Conservation (phyloP, 1,140 invertebrate genomes). For the Notospermus geniculatus region DNA sequence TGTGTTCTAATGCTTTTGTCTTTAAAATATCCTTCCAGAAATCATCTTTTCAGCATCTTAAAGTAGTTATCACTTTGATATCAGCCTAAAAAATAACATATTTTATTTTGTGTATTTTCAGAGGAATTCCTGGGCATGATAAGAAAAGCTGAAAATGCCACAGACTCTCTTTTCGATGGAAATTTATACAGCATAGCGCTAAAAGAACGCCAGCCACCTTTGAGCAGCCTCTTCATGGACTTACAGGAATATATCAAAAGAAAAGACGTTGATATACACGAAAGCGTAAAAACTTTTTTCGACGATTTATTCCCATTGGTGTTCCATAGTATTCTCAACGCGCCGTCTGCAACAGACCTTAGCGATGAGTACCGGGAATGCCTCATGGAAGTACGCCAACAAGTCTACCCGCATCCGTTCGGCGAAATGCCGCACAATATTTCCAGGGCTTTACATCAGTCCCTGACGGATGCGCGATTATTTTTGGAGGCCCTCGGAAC, state of each 20-base stretch:
- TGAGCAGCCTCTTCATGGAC: conserved; percentile 68
- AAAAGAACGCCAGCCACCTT: conserved; percentile 63
- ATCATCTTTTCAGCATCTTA: neutral
- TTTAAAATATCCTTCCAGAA: too few species aligned
- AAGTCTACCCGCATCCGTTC: conserved; percentile 78
- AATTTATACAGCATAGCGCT: conserved; percentile 73
- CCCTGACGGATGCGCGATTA: conserved; percentile 72
- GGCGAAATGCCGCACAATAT: conserved; percentile 74
- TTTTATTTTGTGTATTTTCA: conserved; percentile 59
- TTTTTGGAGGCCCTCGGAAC: conserved; percentile 61
- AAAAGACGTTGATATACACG: conserved; percentile 58
- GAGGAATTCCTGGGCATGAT: conserved; percentile 72
- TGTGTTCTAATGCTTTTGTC: too few species aligned
- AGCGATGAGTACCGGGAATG: conserved; percentile 74
- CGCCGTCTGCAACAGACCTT: conserved; percentile 60
- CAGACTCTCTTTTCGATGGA: conserved; percentile 65
- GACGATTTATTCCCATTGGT: conserved; percentile 77
- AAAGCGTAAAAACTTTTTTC: conserved; percentile 75
- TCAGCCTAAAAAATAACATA: neutral
- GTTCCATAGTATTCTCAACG: conserved; percentile 68
- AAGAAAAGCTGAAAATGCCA: conserved; percentile 76
- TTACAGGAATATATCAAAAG: conserved; percentile 65
- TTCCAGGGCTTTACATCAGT: conserved; percentile 66
- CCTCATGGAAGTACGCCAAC: conserved; percentile 68
- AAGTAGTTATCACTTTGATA: neutral